Base-by-base conservation (phyloP, 2,113 vertebrate species). In the Delphinapterus leucas region DNA sequence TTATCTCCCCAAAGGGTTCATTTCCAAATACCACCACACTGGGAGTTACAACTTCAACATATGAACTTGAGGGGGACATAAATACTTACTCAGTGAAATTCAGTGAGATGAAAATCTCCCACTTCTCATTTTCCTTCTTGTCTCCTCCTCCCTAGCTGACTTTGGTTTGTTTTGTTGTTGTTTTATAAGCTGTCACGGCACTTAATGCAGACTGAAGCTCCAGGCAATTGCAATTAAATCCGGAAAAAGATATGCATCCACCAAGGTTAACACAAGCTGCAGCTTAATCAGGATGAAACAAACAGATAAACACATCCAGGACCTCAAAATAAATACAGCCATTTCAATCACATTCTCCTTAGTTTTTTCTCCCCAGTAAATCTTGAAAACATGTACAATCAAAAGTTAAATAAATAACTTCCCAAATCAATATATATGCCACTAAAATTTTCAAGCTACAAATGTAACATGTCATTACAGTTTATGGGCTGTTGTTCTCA, bases 141-240 rank as follows among this genome's bases (percentile, higher is more conserved):
- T 79, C 38, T 89, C 65, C 23, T 73, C 49, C 79, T 86, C 70
- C 33, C 8, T 79, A 63, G 65, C 33, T 89, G 61, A 83, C 33
- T 81, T 95, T 87, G 80, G 74, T 80, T 97, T 25, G 49, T 4
- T 93, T 86, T 53, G 76, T 68, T 92, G 63, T 94, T 92, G 67
- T 85, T 93, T 96, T 97, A 53, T 81, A 97, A 97, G 47, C 89
- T 95, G 95, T 97, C 84, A 96, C 80, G 67, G 55, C 53, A 79
- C 81, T 74, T 25, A 71, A 77, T 33, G 33, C 55, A 97, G 68
- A 95, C 11, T 84, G 90, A 97, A 53, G 94, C 98, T 96, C 67
- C 60, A 83, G 95, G 96, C 94, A 91, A 93, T 97, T 96, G 14
- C 88, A 96, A 85, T 76, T 96, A 97, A 98, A 92, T 95, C 90